These are phyloP conservation scores for Orussus abietinus DNA, from an alignment of 1,140 invertebrate species.

Conservation along the genomic window DNA sequence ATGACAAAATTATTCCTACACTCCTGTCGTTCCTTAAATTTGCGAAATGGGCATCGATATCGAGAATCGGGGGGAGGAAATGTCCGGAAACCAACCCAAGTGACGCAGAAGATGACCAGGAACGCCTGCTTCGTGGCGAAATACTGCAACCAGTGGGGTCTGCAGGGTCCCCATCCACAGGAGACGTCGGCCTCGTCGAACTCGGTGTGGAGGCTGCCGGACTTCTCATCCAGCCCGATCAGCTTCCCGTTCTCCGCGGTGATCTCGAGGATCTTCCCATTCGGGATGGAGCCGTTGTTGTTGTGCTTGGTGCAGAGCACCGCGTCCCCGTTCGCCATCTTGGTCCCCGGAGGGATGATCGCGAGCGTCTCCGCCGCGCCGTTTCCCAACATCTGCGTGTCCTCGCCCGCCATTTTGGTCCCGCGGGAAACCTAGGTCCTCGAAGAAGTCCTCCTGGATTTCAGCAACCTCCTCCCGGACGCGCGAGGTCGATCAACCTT, in stretches of 20 bases:
- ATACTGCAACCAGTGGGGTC: conserved; percentile 67
- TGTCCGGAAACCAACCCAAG: conserved; percentile 58
- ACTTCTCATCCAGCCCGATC: conserved; percentile 33
- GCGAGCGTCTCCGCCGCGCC: conserved; percentile 36
- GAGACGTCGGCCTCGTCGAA: conserved; percentile 53
- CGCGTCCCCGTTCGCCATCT: conserved; percentile 41
- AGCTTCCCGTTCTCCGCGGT: conserved; percentile 37
- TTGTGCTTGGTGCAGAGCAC: conserved; percentile 39
- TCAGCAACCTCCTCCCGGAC: too few relatives aligned
- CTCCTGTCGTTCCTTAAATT: neutral
- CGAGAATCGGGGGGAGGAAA: neutral
- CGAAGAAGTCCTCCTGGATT: too few relatives aligned
- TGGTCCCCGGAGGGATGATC: conserved; percentile 37
- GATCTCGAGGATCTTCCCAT: conserved; percentile 41
- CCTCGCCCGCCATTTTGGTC: conserved; percentile 45
- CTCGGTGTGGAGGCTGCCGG: conserved; percentile 36
- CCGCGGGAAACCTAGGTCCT: too few relatives aligned
- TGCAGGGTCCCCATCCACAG: conserved; percentile 68
- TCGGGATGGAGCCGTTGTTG: conserved; percentile 43
- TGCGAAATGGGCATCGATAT: neutral
- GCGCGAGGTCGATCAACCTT: too few relatives aligned
- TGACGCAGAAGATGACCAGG: conserved; percentile 81
- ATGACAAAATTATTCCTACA: too few relatives aligned
- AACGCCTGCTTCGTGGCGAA: conserved; percentile 88
- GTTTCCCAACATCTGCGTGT: conserved; percentile 38